These are phyloP conservation scores for Cyanoliseus patagonus DNA, from an alignment of 2,113 vertebrate genomes.

Conservation along the genomic window DNA sequence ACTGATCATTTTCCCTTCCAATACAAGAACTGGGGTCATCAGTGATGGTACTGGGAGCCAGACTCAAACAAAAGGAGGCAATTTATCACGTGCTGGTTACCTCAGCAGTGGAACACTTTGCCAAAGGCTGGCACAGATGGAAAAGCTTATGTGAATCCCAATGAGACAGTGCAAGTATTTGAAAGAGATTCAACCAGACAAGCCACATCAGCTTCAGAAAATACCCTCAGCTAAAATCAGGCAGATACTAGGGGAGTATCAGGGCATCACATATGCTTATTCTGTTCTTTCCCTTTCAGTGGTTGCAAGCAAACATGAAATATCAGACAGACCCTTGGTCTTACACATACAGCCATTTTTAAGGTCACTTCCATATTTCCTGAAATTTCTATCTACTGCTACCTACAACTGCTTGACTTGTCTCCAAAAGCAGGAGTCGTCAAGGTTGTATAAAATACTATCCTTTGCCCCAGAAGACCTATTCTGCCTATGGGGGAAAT, in stretches of 20 bases:
- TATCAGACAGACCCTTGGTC: background rate
- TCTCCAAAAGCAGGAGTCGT: background rate
- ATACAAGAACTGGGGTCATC: background rate
- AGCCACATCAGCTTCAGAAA: background rate
- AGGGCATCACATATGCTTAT: background rate
- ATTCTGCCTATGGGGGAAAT: background rate
- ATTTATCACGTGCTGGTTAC: background rate
- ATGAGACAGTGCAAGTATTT: background rate
- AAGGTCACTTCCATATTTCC: background rate
- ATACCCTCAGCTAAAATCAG: background rate
- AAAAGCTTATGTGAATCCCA: background rate
- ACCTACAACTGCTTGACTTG: background rate
- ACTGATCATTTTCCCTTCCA: background rate
- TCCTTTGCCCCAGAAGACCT: background rate
- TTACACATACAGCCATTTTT: background rate
- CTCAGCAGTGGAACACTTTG: rapidly evolving
- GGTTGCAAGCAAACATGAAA: background rate
- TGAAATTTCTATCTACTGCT: background rate
- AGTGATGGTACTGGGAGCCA: background rate
- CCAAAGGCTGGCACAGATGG: background rate
- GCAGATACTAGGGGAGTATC: background rate
- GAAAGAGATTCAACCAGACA: background rate
- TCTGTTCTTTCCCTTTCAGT: background rate
- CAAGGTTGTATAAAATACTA: background rate
- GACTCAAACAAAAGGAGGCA: background rate